Conservation (phyloP, 2,888 invertebrate genomes). For the Papilio elwesi region DNA sequence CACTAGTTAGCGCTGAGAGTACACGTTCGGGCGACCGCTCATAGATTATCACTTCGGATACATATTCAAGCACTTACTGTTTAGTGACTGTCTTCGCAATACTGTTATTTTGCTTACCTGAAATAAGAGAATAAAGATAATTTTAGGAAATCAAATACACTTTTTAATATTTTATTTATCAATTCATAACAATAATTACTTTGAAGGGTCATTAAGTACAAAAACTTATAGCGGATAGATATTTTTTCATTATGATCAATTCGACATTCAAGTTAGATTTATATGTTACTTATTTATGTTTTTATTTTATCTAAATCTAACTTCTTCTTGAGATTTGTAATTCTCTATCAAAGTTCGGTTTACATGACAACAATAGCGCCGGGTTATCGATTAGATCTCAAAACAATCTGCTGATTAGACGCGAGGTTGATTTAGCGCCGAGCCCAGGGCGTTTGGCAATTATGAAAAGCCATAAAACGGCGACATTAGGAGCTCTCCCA, state of each 20-base stretch:
- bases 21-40: neutral
- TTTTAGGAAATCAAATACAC: too few species aligned
- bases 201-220: too few species aligned
- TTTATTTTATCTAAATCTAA: too few species aligned
- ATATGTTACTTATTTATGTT: too few species aligned
- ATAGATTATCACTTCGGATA: neutral
- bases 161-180: too few species aligned
- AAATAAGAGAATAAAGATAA: slow-evolving; percentile 58
- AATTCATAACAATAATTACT: too few species aligned
- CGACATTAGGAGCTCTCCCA: slow-evolving; percentile 62
- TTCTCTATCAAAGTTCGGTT: slow-evolving; percentile 16
- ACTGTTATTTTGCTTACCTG: slow-evolving; percentile 62
- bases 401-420: slow-evolving; percentile 40
- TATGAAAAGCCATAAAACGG: slow-evolving; percentile 71
- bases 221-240: too few species aligned
- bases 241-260: too few species aligned
- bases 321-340: neutral
- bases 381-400: slow-evolving; percentile 44
- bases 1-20: slow-evolving; percentile 44
- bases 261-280: too few species aligned
- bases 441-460: slow-evolving; percentile 58
- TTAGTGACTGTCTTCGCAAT: neutral
- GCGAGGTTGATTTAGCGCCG: slow-evolving; percentile 32
- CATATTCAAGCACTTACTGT: slow-evolving; percentile 27
- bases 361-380: slow-evolving; percentile 38